phyloP scores from a whole-genome alignment of 2,797 vertebrate species.

The Scarus forsteni region DNA sequence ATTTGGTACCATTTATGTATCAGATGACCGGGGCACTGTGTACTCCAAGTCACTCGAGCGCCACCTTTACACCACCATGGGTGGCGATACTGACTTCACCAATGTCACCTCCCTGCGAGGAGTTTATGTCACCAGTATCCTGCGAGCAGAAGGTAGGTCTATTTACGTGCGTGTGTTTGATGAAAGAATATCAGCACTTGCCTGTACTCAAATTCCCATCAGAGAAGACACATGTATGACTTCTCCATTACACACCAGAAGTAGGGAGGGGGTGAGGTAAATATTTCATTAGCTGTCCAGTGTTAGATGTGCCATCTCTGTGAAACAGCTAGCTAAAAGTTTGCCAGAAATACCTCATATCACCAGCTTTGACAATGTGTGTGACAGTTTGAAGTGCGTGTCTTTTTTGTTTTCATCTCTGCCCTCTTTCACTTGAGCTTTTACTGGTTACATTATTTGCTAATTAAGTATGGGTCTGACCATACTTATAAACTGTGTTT shows the following conservation, averaged over 20 bases:
- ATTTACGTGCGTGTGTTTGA: slow-evolving; percentile 14
- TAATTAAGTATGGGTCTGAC: neutral
- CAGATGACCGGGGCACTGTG: slow-evolving; percentile 92
- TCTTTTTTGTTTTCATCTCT: neutral
- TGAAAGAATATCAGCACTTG: slow-evolving; percentile 30
- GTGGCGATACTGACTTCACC: slow-evolving; percentile 94
- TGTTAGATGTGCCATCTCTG: slow-evolving; percentile 53
- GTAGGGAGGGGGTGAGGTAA: slow-evolving; percentile 47
- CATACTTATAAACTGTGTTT: too few species aligned
- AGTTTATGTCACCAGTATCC: slow-evolving; percentile 92
- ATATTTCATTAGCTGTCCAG: slow-evolving; percentile 74
- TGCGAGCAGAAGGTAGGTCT: slow-evolving; percentile 86
- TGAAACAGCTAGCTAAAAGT: slow-evolving; percentile 39
- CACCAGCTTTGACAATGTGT: slow-evolving; percentile 10
- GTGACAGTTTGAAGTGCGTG: too few species aligned
- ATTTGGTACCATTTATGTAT: slow-evolving; percentile 94
- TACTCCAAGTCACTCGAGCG: slow-evolving; percentile 95
- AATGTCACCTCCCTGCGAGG: slow-evolving; percentile 95
- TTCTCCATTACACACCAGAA: slow-evolving; percentile 60
- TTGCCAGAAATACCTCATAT: slow-evolving; percentile 36
- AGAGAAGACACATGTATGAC: slow-evolving; percentile 40
- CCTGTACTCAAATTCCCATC: slow-evolving; percentile 37
- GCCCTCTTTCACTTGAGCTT: too few species aligned
- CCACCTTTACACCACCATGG: slow-evolving; percentile 92
- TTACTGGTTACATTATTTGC: neutral